phyloP scores from a whole-genome alignment of 2,888 invertebrate species.

The Oconnorella tubifera region DNA sequence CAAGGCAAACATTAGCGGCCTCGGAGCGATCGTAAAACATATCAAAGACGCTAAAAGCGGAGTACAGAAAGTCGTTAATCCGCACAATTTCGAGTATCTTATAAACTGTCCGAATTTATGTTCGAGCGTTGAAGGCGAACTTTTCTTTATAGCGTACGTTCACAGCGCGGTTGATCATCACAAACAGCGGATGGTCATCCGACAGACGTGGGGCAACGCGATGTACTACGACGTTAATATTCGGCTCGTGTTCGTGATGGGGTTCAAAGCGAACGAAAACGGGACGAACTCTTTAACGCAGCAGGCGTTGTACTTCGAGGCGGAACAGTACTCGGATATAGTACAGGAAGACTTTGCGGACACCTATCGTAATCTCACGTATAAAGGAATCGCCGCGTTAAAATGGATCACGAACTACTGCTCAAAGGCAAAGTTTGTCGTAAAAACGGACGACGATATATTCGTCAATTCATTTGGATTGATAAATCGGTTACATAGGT shows the following conservation, averaged over 20 bases:
- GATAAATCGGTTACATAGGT: constrained; percentile 32
- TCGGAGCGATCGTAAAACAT: constrained; percentile 14
- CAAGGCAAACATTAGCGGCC: constrained; percentile 23
- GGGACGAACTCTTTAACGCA: constrained; percentile 33
- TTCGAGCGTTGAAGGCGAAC: constrained; percentile 22
- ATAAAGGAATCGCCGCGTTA: constrained; percentile 56
- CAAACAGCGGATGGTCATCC: constrained; percentile 49
- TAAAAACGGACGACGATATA: constrained; percentile 59
- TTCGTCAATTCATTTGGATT: constrained; percentile 58
- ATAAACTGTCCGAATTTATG: constrained; percentile 23
- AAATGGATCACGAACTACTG: constrained; percentile 56
- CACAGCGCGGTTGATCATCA: constrained; percentile 52
- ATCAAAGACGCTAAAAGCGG: constrained; percentile 9
- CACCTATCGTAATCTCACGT: constrained; percentile 57
- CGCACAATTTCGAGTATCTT: constrained; percentile 42
- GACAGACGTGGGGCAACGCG: constrained; percentile 52
- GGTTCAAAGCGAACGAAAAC: constrained; percentile 6
- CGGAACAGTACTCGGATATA: constrained; percentile 48
- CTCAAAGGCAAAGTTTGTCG: constrained; percentile 47
- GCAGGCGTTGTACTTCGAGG: constrained; percentile 44
- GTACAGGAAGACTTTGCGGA: constrained; percentile 56
- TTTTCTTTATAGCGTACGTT: constrained; percentile 49
- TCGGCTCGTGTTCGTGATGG: constrained; percentile 46
- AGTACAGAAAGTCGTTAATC: constrained; percentile 34
- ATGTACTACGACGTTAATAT: constrained; percentile 40